A percentile compares a stretch with the other conserved stretches of the same genome.
Evolutionary conservation across 2,113 vertebrate genomes (phyloP).

Genomic region (Terrapene triunguis): DNA sequence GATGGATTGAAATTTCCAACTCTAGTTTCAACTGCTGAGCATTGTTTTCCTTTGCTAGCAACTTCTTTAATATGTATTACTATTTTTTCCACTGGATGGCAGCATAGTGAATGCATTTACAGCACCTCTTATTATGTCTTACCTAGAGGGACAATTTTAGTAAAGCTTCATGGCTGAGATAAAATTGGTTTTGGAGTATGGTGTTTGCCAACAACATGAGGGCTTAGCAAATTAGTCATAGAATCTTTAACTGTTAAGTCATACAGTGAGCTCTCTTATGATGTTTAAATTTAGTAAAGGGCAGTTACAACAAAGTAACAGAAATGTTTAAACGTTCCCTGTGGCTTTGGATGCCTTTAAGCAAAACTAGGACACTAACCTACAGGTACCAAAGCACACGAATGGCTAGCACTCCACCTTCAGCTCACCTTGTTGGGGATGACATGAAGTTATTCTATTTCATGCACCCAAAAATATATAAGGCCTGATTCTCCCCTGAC

Average conservation of each 20-base stretch:
- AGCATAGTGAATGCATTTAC: conserved; percentile 1
- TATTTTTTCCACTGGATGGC: conserved; percentile 51
- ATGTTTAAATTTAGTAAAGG: rapidly evolving
- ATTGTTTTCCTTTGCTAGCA: background rate
- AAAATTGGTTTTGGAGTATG: background rate
- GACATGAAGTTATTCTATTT: background rate
- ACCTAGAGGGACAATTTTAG: background rate
- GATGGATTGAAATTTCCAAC: background rate
- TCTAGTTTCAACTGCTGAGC: background rate
- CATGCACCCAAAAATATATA: background rate
- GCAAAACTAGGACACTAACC: background rate
- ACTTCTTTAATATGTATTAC: background rate
- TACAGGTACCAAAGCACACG: background rate
- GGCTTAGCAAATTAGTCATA: rapidly evolving
- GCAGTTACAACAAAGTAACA: too few relatives aligned
- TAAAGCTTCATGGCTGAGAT: rapidly evolving
- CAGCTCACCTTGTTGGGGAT: background rate
- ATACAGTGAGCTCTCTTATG: rapidly evolving
- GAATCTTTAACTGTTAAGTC: background rate
- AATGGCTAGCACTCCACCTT: rapidly evolving
- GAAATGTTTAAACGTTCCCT: background rate
- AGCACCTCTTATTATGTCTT: background rate
- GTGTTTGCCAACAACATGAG: rapidly evolving
- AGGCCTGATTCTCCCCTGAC: background rate
- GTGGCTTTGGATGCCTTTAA: rapidly evolving